These are phyloP conservation scores for Orthosia incerta DNA, from an alignment of 2,888 invertebrate genomes.

Conservation along the genomic window DNA sequence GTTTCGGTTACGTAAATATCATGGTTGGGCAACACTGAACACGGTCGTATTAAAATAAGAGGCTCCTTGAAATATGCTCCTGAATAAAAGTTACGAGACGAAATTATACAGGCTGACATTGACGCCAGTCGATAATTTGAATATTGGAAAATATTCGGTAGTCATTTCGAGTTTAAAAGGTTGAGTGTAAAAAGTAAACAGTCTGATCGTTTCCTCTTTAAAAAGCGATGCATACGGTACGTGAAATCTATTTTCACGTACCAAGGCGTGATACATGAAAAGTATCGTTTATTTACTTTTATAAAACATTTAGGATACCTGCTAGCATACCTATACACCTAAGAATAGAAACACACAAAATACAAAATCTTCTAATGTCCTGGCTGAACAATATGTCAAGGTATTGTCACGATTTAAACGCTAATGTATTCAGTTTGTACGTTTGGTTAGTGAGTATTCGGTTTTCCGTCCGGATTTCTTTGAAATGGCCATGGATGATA, in stretches of 20 bases:
- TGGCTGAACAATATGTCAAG: neutral
- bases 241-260: neutral
- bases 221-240: neutral
- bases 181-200: neutral
- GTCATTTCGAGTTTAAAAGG: neutral
- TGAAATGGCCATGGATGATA: slow-evolving; percentile 63
- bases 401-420: slow-evolving; percentile 8
- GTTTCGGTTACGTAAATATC: slow-evolving; percentile 74
- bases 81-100: neutral
- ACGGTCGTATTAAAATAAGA: slow-evolving; percentile 28
- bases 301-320: neutral
- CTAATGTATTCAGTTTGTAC: slow-evolving; percentile 21
- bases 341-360: neutral
- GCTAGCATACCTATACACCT: neutral
- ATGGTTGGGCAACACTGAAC: slow-evolving; percentile 68
- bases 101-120: neutral
- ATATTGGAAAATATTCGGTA: neutral
- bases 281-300: no score
- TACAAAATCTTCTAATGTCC: neutral
- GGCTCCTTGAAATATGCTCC: slow-evolving; percentile 33
- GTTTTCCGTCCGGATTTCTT: slow-evolving; percentile 60
- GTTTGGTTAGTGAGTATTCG: slow-evolving; percentile 28
- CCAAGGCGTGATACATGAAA: neutral
- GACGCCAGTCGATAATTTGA: neutral
- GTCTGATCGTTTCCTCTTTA: neutral